Base-by-base conservation (phyloP, 35 echinoderm and acorn worm species). In the Amphiura filiformis region DNA sequence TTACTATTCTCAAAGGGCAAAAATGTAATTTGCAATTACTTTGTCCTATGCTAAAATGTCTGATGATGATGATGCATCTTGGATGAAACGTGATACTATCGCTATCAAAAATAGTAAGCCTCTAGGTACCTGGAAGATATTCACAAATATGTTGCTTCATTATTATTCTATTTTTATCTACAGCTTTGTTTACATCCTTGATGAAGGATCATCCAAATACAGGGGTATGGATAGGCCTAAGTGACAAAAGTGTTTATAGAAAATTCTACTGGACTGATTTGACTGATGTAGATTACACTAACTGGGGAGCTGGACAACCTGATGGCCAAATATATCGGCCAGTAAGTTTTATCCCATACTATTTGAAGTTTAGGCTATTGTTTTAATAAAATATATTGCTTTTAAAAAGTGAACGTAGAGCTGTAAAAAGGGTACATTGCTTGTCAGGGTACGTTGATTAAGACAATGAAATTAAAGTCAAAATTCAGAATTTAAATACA, bases 241-340 rank as follows among this genome's bases (percentile, higher is more conserved):
- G 89, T 79, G 93, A 95, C 39, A 77, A 70, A 3, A 65, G 78
- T 13, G 75, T 32, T 39, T 83, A 76, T 37, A 42, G 77, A 39
- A 83, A 87, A 42, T 88, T 91, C 52, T 38, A 57, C 17, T 95
- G 93, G 93, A 65, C 84, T 4, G 93, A 95, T 84, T 88, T 88
- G 33, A 78, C 88, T 17, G 39, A 26, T 30, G 40, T 95, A 65
- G 93, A 95, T 84, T 95, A 91, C 38, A 87, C 84, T 11, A 95
- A 95, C 49, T 95, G 93, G 93, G 84, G 37, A 32, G 34, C 47
- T 0, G 84, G 93, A 35, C 83, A 95, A 80, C 93, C 93, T 23
- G 90, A 90, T 61, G 92, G 89, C 7, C 44, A 52, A 20, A 52
- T 52, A 7, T 52, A 52, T 52, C 7, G 44, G 20, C 44, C 44